Conservation (phyloP, 2,888 invertebrate genomes). For the Hylaea fasciaria region DNA sequence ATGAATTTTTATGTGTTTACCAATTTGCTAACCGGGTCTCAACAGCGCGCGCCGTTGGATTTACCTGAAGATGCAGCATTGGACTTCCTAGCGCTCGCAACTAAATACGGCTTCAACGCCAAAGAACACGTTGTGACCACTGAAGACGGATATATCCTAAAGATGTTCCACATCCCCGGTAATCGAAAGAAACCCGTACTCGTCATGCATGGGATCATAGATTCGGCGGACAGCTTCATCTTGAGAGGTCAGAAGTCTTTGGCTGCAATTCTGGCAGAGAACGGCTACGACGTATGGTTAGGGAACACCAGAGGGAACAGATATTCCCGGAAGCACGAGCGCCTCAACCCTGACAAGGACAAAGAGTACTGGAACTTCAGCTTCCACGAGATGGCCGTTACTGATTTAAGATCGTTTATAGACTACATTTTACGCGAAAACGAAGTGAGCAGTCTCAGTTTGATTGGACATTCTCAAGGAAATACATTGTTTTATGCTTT, state of each 20-base stretch:
- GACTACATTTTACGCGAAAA: slow-evolving; percentile 67
- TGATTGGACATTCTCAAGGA: slow-evolving; percentile 88
- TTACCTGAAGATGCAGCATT: slow-evolving; percentile 32
- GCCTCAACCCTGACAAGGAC: slow-evolving; percentile 60
- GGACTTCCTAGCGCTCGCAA: slow-evolving; percentile 39
- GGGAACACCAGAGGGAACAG: slow-evolving; percentile 83
- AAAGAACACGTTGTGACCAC: slow-evolving; percentile 51
- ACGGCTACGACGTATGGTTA: slow-evolving; percentile 77
- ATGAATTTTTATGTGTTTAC: no score
- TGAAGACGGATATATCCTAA: slow-evolving; percentile 57
- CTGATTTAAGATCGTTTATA: slow-evolving; percentile 87
- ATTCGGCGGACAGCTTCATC: slow-evolving; percentile 54
- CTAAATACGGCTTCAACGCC: slow-evolving; percentile 39
- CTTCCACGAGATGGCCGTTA: slow-evolving; percentile 88
- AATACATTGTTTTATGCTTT: slow-evolving; percentile 82
- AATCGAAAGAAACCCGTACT: slow-evolving; percentile 46
- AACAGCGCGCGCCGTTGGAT: not conserved
- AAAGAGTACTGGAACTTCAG: slow-evolving; percentile 80
- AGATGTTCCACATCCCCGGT: slow-evolving; percentile 49
- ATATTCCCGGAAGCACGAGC: slow-evolving; percentile 81
- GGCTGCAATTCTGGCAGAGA: slow-evolving; percentile 63
- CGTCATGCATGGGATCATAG: slow-evolving; percentile 56
- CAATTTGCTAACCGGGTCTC: not conserved
- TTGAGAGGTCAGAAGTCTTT: slow-evolving; percentile 51
- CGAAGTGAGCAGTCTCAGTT: slow-evolving; percentile 78